Conservation (phyloP, 2,888 invertebrate genomes). For the Parnassius apollo region DNA sequence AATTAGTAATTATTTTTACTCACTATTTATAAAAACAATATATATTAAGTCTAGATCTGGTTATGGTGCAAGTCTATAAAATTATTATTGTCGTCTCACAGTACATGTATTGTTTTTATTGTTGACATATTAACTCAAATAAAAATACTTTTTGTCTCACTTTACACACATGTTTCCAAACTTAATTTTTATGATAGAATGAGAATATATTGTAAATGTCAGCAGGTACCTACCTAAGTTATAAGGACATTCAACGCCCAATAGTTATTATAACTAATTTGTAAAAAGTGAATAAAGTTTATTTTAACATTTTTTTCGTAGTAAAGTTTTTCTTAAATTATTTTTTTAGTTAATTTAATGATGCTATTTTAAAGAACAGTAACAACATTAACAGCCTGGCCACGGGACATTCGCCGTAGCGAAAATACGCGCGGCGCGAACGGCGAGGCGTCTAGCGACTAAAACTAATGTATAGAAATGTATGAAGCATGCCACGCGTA, state of each 20-base stretch:
- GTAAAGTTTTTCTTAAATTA: constrained; percentile 26
- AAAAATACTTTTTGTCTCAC: constrained; percentile 7
- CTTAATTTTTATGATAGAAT: neutral
- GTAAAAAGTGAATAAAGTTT: constrained; percentile 72
- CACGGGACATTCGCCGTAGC: too few species aligned
- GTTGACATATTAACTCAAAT: neutral
- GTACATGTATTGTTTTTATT: constrained; percentile 1
- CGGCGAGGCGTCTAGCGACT: too few species aligned
- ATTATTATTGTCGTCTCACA: constrained; percentile 2
- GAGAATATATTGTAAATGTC: constrained; percentile 26
- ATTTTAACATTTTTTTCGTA: constrained; percentile 57
- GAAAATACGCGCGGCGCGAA: too few species aligned
- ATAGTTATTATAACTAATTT: constrained; percentile 63
- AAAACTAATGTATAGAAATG: too few species aligned
- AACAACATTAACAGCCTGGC: too few species aligned
- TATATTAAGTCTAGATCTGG: constrained; percentile 19
- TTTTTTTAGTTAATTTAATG: neutral
- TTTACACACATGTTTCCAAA: constrained; percentile 12
- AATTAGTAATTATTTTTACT: constrained; percentile 3
- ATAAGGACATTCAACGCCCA: constrained; percentile 50
- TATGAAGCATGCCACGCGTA: too few species aligned
- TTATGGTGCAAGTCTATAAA: constrained; percentile 10
- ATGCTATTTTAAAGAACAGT: too few species aligned
- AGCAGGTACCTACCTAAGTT: constrained; percentile 42
- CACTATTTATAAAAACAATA: constrained; percentile 12